phyloP scores from a whole-genome alignment of 2,113 vertebrate species.

The Muntiacus muntjak region DNA sequence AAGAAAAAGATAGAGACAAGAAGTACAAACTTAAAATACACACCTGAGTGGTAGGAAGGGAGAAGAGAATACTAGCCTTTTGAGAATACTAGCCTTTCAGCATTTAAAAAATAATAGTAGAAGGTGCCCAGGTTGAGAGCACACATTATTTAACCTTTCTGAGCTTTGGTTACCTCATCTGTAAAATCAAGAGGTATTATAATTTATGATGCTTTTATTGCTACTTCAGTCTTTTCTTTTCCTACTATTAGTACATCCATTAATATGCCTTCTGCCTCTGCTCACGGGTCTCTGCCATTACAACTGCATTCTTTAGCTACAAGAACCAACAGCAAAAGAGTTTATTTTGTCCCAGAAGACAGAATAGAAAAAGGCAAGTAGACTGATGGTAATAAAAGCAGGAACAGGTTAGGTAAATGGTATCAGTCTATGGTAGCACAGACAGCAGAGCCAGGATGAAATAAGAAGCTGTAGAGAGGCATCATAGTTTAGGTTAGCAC shows the following conservation, averaged over 20 bases:
- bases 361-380: not conserved
- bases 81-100: not conserved
- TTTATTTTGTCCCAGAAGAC: not conserved
- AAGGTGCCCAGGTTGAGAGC: not conserved
- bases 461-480: not conserved
- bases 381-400: not conserved
- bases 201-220: not conserved
- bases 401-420: not conserved
- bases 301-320: not conserved
- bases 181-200: not conserved
- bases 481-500: not conserved
- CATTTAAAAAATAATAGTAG: not conserved
- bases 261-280: not conserved
- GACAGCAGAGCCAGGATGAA: not conserved
- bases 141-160: not conserved
- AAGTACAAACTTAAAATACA: not conserved
- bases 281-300: not conserved
- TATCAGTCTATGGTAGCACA: not conserved
- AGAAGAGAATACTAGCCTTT: not conserved
- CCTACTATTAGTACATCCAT: not conserved
- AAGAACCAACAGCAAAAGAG: not conserved
- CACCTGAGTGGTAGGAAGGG: not conserved
- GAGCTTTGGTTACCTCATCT: not conserved
- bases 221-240: not conserved
- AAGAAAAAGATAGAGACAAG: not conserved